Percentiles rank a stretch among this genome's conserved stretches.
Conservation (phyloP, 2,888 invertebrate species). For the Drosophila meridiana region DNA sequence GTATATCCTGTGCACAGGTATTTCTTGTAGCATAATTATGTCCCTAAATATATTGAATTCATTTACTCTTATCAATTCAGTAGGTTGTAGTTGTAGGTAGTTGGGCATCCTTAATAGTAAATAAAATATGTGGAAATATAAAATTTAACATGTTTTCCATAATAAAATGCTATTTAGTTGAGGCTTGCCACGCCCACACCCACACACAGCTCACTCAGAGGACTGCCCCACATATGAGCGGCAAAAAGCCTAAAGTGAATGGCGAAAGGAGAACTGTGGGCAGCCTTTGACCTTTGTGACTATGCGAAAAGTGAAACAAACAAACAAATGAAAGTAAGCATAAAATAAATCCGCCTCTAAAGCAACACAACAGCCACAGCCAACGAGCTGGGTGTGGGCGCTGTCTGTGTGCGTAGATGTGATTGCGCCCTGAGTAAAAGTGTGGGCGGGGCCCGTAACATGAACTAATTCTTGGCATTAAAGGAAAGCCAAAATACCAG, state of each 20-base stretch:
- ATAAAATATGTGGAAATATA: neutral
- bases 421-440: neutral
- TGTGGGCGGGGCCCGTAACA: conserved; percentile 6
- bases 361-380: conserved; percentile 45
- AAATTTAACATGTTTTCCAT: conserved; percentile 1
- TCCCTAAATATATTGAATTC: neutral
- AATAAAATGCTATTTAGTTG: neutral
- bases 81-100: neutral
- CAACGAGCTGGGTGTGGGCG: conserved; percentile 16
- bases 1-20: neutral
- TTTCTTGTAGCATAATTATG: neutral
- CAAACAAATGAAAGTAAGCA: conserved; percentile 74
- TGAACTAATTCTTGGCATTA: conserved; percentile 3
- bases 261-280: conserved; percentile 46
- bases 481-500: conserved; percentile 2
- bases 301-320: conserved; percentile 70
- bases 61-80: neutral
- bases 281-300: conserved; percentile 71
- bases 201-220: neutral
- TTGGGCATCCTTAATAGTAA: neutral
- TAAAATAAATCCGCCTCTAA: conserved; percentile 56
- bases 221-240: conserved; percentile 9
- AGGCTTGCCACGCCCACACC: neutral
- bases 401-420: neutral
- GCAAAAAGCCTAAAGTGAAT: conserved; percentile 31